Base-by-base conservation (phyloP, 35 echinoderm and acorn worm genomes). In the Holothuria glaberrima region DNA sequence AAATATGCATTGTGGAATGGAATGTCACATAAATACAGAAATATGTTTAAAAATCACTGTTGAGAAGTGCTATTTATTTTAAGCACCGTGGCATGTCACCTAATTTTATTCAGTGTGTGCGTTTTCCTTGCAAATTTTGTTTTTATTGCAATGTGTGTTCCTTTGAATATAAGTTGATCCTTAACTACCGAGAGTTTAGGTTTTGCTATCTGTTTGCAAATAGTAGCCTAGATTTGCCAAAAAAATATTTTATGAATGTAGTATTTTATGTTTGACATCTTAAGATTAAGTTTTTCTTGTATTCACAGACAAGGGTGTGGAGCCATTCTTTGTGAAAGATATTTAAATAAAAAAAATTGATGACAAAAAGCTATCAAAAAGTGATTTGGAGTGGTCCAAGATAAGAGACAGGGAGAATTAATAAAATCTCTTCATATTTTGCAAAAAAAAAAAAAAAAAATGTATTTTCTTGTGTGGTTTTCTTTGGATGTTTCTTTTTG, bases 151-250 rank as follows among this genome's bases (percentile, higher is more conserved):
- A 54, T 54, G 16, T 54, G 50, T 54, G 50, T 54, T 54, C 3
- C 50, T 17, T 54, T n/a, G n/a, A n/a, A n/a, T n/a, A 9, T 54
- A 54, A 54, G 50, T 54, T 54, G 9, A 54, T 54, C 50, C 50
- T 54, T 14, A 54, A 0, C 50, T 9, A 54, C 10, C 16, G 13
- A 14, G 13, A 54, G 16, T 14, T 54, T 54, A 14, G 50, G 12
- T 54, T 5, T 54, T 54, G 50, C 0, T 54, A 54, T 54, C 16
- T 17, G 50, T 54, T 54, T 54, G 50, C 50, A 54, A 54, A 54
- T 78, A 48, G 74, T 78, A 78, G 74, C 9, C 74, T 78, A 78
- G 74, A 54, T 48, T 50, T 78, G 74, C 74, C 74, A 73, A 73
- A 73, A 73, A 14, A 54, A 54, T 14, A 54, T 54, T 73, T 38